phyloP scores from a whole-genome alignment of 1,140 invertebrate genomes.

The Trichonephila clavata region DNA sequence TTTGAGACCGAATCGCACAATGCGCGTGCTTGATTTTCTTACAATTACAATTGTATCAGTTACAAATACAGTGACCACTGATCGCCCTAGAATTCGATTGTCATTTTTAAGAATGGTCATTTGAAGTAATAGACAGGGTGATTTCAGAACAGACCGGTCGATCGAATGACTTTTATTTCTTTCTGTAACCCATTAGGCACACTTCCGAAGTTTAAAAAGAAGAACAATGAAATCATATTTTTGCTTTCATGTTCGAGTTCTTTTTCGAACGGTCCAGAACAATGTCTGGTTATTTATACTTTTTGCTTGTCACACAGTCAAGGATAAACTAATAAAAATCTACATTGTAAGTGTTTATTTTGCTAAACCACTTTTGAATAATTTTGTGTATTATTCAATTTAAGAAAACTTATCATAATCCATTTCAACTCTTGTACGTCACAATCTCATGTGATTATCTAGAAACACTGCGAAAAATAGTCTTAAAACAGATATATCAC shows the following conservation, averaged over 20 bases:
- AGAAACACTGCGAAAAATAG: too few relatives aligned
- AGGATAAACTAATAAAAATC: background rate
- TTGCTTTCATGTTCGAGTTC: background rate
- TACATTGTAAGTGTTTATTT: too few relatives aligned
- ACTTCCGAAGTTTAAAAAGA: background rate
- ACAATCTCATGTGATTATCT: too few relatives aligned
- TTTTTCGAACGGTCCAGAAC: background rate
- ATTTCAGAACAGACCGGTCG: background rate
- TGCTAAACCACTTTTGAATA: too few relatives aligned
- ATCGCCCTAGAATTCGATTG: constrained; percentile 12
- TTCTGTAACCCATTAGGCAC: background rate
- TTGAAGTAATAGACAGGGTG: background rate
- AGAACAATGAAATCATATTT: background rate
- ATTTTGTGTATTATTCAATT: too few relatives aligned
- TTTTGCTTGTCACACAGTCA: background rate
- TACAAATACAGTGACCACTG: background rate
- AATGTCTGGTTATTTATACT: background rate
- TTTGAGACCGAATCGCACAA: background rate
- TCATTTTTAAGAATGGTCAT: background rate
- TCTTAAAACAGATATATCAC: too few relatives aligned
- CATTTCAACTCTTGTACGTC: too few relatives aligned
- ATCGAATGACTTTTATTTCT: background rate
- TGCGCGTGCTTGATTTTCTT: background rate
- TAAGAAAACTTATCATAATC: too few relatives aligned
- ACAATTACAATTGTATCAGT: background rate